Evolutionary conservation across 2,888 invertebrate genomes (phyloP).

Genomic region (Zonitis immaculata): DNA sequence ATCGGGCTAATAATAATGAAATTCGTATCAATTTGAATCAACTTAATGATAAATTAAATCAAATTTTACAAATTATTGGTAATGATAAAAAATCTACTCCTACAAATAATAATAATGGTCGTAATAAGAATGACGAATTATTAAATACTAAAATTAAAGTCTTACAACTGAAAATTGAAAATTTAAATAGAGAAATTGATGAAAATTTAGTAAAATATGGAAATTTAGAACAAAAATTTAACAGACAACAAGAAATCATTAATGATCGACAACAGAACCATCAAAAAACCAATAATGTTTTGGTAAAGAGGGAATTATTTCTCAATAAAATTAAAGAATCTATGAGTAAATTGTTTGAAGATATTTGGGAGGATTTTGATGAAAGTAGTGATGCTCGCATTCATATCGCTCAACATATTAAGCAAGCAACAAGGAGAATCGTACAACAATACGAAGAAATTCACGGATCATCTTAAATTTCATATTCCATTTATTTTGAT

Average conservation of each 20-base stretch:
- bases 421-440: slow-evolving; percentile 24
- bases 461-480: slow-evolving; percentile 15
- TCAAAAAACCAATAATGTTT: background rate
- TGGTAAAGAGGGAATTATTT: slow-evolving; percentile 11
- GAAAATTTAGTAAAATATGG: slow-evolving; percentile 21
- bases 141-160: slow-evolving; percentile 44
- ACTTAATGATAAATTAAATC: slow-evolving; percentile 60
- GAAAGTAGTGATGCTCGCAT: slow-evolving; percentile 17
- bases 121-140: slow-evolving; percentile 17
- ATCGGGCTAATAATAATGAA: slow-evolving; percentile 61
- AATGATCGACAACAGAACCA: background rate
- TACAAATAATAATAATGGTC: slow-evolving; percentile 30
- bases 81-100: slow-evolving; percentile 12
- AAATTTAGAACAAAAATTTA: slow-evolving; percentile 19
- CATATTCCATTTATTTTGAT: slow-evolving; percentile 3
- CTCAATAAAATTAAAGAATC: slow-evolving; percentile 30
- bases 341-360: slow-evolving; percentile 41
- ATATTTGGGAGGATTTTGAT: slow-evolving; percentile 31
- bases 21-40: slow-evolving; percentile 61
- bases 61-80: slow-evolving; percentile 47
- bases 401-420: slow-evolving; percentile 26
- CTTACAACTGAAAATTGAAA: slow-evolving; percentile 43
- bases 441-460: slow-evolving; percentile 20
- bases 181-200: slow-evolving; percentile 35
- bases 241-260: slow-evolving; percentile 11